Evolutionary conservation across 2,888 invertebrate species (phyloP), one percentile per base, ranked within the genome.

Genomic region (Herminia tarsipennalis): DNA sequence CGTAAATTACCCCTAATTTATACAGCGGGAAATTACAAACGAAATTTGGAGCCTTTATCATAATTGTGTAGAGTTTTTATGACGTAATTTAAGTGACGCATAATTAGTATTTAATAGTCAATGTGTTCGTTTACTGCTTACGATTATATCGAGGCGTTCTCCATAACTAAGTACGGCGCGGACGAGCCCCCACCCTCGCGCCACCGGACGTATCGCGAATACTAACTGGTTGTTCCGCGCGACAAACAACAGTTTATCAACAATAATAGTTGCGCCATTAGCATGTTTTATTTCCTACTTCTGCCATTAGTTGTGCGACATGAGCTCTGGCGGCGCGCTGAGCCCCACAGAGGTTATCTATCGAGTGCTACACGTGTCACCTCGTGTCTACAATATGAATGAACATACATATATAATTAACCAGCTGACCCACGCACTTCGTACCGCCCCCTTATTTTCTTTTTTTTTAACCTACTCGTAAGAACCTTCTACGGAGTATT

Each of bases 231-330:
- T 3, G 29, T 18, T 12, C 18, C 30, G 30, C 30, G 30, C 62
- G 54, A 71, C 67, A 63, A 75, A 70, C 65, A 70, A 68, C 68
- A 64, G 49, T 65, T 72, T 62, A 61, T 54, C 64, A 54, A 66
- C 70, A 68, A 57, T 68, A 70, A 73, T 54, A 72, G 59, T 71
- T 69, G 37, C 33, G 33, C 63, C 66, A 68, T 70, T 71, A 68
- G 57, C 57, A 56, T 64, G 62, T 65, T 67, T 66, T 59, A 68
- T 72, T 65, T 41, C 38, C 39, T 50, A 49, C 58, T 56, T 59
- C 46, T 22, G 47, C 28, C 34, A 25, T 42, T n/a, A n/a, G n/a
- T n/a, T n/a, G n/a, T n/a, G n/a, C n/a, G n/a, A n/a, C n/a, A n/a
- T n/a, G n/a, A n/a, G n/a, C n/a, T n/a, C n/a, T n/a, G n/a, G 18